A percentile compares a stretch with the other conserved stretches of the same genome.
Conservation (phyloP, 2,113 vertebrate species). For the Eurypyga helias region DNA sequence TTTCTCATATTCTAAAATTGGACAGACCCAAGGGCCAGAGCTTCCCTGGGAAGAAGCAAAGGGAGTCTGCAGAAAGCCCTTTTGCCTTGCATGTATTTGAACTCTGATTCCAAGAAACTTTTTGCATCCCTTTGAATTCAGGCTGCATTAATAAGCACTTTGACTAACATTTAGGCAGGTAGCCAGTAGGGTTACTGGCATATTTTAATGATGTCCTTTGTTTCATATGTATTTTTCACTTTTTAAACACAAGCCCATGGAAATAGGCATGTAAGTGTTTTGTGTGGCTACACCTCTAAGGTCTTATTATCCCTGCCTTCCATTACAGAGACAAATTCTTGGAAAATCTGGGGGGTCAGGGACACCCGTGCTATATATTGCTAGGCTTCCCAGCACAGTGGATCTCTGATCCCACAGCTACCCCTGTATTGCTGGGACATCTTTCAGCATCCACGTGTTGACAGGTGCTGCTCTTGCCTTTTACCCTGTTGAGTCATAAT, state of each 20-base stretch:
- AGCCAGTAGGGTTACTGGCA: not conserved
- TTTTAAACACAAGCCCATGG: not conserved
- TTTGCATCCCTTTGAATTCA: slow-evolving; percentile 18
- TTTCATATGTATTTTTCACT: not conserved
- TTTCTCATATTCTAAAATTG: not conserved
- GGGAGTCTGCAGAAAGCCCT: not conserved
- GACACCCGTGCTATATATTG: not conserved
- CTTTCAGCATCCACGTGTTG: not conserved
- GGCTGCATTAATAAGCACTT: slow-evolving; percentile 2
- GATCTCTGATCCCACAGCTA: not conserved
- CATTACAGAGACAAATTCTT: too few species aligned
- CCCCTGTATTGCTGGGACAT: not conserved
- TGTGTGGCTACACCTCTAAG: not conserved
- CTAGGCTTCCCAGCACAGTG: not conserved
- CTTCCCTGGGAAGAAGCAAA: not conserved
- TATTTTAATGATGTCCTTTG: not conserved
- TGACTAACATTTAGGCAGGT: slow-evolving; percentile 3
- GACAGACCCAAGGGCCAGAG: not conserved
- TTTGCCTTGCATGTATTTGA: slow-evolving; percentile 34
- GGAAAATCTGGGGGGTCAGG: not conserved
- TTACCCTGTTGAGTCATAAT: not conserved
- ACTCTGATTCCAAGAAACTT: slow-evolving; percentile 17
- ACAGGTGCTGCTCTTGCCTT: slow-evolving; percentile 14
- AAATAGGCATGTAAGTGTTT: not conserved
- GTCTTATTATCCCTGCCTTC: not conserved